These are phyloP conservation scores for Camponotus vicinus DNA, from an alignment of 1,140 invertebrate genomes.

Conservation along the genomic window DNA sequence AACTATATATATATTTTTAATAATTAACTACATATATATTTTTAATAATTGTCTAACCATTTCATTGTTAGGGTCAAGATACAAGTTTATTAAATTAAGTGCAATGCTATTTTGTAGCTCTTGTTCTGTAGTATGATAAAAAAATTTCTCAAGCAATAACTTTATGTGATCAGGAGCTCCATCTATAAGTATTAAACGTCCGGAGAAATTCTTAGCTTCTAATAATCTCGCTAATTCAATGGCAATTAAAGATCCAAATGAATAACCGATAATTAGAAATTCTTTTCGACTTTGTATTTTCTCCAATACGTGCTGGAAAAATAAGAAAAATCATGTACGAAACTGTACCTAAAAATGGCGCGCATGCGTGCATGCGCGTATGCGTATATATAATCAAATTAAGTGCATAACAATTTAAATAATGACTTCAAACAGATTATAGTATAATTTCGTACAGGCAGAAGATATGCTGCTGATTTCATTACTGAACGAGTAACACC, in stretches of 20 bases:
- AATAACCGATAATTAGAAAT: slow-evolving; percentile 4
- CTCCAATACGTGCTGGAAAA: background rate
- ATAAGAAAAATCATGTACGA: too few species aligned
- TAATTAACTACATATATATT: background rate
- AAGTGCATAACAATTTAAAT: background rate
- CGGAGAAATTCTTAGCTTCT: background rate
- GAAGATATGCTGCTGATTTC: slow-evolving; percentile 78
- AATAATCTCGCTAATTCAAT: slow-evolving; percentile 22
- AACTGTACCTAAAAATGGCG: too few species aligned
- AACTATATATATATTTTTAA: too few species aligned
- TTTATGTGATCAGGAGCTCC: background rate
- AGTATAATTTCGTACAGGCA: background rate
- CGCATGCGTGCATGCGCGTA: background rate
- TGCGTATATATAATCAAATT: background rate
- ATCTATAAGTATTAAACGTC: background rate
- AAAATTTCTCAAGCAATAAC: background rate
- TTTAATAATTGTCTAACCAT: background rate
- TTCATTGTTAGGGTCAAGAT: background rate
- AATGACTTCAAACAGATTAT: background rate
- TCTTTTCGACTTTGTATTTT: background rate
- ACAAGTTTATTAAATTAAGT: background rate
- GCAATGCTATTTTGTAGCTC: background rate
- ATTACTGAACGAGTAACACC: slow-evolving; percentile 61
- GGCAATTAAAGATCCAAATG: background rate
- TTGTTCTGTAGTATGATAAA: background rate